Base-by-base conservation (phyloP, 2,888 invertebrate genomes). In the Ganaspis brasiliensis region DNA sequence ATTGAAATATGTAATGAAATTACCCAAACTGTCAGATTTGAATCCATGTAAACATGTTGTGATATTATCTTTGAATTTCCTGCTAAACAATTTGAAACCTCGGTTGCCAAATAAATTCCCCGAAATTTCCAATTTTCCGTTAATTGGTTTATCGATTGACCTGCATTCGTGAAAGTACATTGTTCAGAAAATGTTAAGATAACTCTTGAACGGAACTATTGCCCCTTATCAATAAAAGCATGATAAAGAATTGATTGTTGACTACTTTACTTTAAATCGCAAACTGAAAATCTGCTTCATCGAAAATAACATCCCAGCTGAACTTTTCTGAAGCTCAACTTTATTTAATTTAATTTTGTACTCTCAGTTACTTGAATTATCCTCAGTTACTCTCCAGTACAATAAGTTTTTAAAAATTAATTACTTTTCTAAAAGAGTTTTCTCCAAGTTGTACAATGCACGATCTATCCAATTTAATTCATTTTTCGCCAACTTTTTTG, bases 391-490 rank as follows among this genome's bases (percentile, higher is more conserved):
- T 49, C 16, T 49, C n/a, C 16, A 49, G 16, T 16, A 16, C 16
- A 14, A 16, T 16, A 52, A n/a, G n/a, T 19, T 52, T 2, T 8
- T 19, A 19, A 19, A 52, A 72, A 55, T 45, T 37, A 45, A 49
- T 49, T 55, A 52, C 52, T 52, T 40, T 19, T 49, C 35, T 16
- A 10, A 19, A 12, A 31, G 4, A 14, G 2, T 19, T 31, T 19
- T 4, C 19, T 35, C 5, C 19, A 35, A 49, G 5, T 73, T 73
- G 37, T 74, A 82, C 21, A 85, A 85, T 26, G 79, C 82, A 14
- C 84, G 83, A 76, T 90, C 88, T 79, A 89, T 89, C 89, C 88
- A 89, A 75, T 82, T 86, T 70, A 90, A 85, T 74, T 89, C 87
- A 55, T 88, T 79, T 67, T 82, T 83, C 8, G 86, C 86, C 9